phyloP scores from a whole-genome alignment of 2,888 invertebrate species.

The Rapana venosa region DNA sequence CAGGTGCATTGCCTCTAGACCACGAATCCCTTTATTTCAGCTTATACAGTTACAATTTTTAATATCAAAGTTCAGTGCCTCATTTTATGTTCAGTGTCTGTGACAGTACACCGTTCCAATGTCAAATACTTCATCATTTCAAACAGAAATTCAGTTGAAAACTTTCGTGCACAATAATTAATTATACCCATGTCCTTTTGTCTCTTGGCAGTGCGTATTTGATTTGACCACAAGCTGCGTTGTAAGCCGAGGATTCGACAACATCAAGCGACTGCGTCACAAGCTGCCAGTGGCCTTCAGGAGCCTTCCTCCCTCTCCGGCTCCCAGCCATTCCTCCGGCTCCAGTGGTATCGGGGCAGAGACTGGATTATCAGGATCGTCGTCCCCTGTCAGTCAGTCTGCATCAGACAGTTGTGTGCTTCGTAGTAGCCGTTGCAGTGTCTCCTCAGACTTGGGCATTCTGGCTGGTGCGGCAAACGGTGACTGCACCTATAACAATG shows the following conservation, averaged over 20 bases:
- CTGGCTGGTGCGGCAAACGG: not conserved
- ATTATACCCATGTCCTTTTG: constrained; percentile 37
- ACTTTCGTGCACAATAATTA: not conserved
- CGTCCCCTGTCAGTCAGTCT: constrained; percentile 36
- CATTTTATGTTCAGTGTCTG: too few relatives aligned
- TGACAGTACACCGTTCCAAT: too few relatives aligned
- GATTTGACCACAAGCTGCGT: constrained; percentile 32
- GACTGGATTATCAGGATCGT: constrained; percentile 27
- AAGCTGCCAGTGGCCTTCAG: constrained; percentile 50
- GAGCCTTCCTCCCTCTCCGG: constrained; percentile 42
- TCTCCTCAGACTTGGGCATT: not conserved
- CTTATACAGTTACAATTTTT: too few relatives aligned
- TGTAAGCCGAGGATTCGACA: constrained; percentile 27
- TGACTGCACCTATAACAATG: not conserved
- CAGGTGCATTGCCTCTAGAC: too few relatives aligned
- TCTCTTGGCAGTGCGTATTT: constrained; percentile 49
- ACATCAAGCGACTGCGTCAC: constrained; percentile 36
- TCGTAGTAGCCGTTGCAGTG: not conserved
- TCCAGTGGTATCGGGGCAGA: constrained; percentile 22
- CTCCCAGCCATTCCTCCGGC: constrained; percentile 33
- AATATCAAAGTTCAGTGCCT: too few relatives aligned
- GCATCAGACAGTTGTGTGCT: constrained; percentile 33
- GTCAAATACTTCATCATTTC: too few relatives aligned
- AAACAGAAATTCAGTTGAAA: too few relatives aligned
- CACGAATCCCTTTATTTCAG: too few relatives aligned